A percentile compares a stretch with the other conserved stretches of the same genome.
phyloP scores from a whole-genome alignment of 1,140 invertebrate species.

The Laupala kohalensis region DNA sequence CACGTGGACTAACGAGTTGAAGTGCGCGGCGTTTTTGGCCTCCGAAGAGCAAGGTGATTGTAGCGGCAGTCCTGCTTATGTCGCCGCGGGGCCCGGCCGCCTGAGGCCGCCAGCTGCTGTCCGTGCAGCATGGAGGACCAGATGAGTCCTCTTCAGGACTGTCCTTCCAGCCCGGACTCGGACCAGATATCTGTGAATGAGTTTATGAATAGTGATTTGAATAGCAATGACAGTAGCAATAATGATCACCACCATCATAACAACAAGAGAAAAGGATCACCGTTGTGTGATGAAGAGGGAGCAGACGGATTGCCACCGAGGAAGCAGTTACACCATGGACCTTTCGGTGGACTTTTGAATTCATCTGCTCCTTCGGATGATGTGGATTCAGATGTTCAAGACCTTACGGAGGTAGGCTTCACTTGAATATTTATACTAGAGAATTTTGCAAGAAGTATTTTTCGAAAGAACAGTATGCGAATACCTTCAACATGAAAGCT shows the following conservation, averaged over 20 bases:
- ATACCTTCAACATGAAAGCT: no score
- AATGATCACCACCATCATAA: not conserved
- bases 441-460: not conserved
- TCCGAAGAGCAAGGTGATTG: not conserved
- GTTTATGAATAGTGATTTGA: not conserved
- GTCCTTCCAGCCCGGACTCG: constrained; percentile 6
- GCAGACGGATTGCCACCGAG: constrained; percentile 31
- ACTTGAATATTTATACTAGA: not conserved
- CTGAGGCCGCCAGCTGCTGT: not conserved
- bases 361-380: constrained; percentile 24
- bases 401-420: constrained; percentile 14
- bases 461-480: no score
- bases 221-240: not conserved
- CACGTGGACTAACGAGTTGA: no score
- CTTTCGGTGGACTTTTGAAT: not conserved
- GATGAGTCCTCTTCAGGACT: constrained; percentile 8
- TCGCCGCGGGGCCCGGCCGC: not conserved
- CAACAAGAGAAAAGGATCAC: constrained; percentile 24
- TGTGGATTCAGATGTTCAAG: constrained; percentile 19
- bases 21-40: no score
- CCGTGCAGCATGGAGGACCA: not conserved
- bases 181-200: constrained; percentile 6
- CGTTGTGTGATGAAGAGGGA: constrained; percentile 24
- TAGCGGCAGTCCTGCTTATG: not conserved
- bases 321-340: constrained; percentile 25